These are phyloP conservation scores for Rotaria macrura DNA, from an alignment of 2,888 invertebrate genomes.

Conservation along the genomic window DNA sequence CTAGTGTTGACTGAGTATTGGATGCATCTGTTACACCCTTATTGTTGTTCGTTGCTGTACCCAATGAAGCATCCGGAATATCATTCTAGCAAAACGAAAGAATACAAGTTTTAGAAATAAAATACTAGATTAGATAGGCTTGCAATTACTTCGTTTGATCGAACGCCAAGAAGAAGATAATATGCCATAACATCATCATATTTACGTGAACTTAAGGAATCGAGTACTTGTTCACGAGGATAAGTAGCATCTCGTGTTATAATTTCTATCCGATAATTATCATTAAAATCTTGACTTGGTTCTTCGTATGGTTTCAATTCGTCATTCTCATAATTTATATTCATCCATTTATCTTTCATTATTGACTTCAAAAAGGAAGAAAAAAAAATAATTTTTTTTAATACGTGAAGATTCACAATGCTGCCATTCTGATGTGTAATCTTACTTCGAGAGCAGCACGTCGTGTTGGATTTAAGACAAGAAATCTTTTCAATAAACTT, in stretches of 20 bases:
- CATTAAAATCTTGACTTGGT: constrained; percentile 67
- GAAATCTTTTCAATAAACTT: constrained; percentile 95
- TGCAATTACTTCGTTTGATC: constrained; percentile 37
- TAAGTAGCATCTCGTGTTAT: constrained; percentile 82
- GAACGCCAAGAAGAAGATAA: constrained; percentile 68
- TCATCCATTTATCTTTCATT: constrained; percentile 98
- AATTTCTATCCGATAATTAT: constrained; percentile 91
- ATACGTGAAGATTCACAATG: too few relatives aligned
- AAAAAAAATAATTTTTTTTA: too few relatives aligned
- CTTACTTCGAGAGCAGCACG: constrained; percentile 56
- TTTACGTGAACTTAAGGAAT: constrained; percentile 84
- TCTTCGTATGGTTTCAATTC: constrained; percentile 93
- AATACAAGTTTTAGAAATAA: background rate
- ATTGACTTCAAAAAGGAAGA: constrained; percentile 54
- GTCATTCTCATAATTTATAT: constrained; percentile 83
- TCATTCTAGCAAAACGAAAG: background rate
- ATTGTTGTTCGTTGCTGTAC: background rate
- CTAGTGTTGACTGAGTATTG: background rate
- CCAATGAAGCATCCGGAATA: background rate
- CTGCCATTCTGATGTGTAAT: too few relatives aligned
- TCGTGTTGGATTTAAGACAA: constrained; percentile 94
- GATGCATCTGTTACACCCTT: constrained; percentile 15
- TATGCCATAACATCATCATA: constrained; percentile 98
- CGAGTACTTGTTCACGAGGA: constrained; percentile 85
- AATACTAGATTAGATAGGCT: background rate